These are phyloP conservation scores for Eupithecia insigniata DNA, from an alignment of 2,888 invertebrate species.

Conservation along the genomic window DNA sequence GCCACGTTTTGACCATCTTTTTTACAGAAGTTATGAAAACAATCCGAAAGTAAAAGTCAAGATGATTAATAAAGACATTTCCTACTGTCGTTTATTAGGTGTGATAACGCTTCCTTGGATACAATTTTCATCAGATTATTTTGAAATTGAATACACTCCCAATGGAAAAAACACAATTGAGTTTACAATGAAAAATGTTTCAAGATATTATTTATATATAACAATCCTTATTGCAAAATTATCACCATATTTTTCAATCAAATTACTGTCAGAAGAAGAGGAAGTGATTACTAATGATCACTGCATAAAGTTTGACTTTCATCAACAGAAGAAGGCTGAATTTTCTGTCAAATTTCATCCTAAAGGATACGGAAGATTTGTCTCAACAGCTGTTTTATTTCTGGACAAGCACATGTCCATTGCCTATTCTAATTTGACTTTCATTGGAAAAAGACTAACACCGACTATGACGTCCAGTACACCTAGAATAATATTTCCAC, in stretches of 20 bases:
- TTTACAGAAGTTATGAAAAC: conserved; percentile 67
- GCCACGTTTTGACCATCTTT: neutral
- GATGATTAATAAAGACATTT: conserved; percentile 68
- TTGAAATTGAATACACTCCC: conserved; percentile 65
- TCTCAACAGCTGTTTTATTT: conserved; percentile 67
- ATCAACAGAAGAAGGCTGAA: conserved; percentile 50
- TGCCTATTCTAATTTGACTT: conserved; percentile 74
- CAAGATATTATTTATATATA: conserved; percentile 67
- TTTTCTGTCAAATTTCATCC: conserved; percentile 70
- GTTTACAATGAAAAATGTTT: conserved; percentile 74
- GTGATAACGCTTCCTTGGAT: conserved; percentile 77
- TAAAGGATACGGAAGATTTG: conserved; percentile 67
- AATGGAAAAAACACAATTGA: conserved; percentile 57
- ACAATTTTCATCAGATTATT: conserved; percentile 67
- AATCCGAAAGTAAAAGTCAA: conserved; percentile 70
- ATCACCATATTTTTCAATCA: conserved; percentile 65
- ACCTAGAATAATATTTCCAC: conserved; percentile 70
- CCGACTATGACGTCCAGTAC: conserved; percentile 63
- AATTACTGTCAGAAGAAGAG: conserved; percentile 56
- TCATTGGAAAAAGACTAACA: conserved; percentile 64
- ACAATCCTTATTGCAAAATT: conserved; percentile 68
- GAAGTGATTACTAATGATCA: conserved; percentile 58
- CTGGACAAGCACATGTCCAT: conserved; percentile 70
- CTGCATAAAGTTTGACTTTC: conserved; percentile 69
- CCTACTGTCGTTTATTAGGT: conserved; percentile 69